Base-by-base conservation (phyloP, 1,140 invertebrate species). In the Protaetia brevitarsis region DNA sequence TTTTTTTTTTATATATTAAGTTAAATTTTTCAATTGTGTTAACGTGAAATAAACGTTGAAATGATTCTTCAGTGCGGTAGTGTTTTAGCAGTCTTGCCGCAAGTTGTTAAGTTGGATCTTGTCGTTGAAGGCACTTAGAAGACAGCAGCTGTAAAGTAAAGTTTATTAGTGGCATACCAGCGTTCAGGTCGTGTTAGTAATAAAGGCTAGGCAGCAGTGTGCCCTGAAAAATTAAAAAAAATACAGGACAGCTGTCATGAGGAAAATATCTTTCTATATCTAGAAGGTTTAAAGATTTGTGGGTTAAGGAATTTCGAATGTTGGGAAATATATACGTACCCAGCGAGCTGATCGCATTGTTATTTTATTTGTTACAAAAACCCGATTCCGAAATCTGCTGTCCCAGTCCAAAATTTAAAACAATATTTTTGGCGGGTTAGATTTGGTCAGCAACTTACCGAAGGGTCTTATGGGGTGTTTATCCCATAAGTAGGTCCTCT, bases 401-500 rank as follows among this genome's bases (percentile, higher is more conserved):
- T 67, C 65, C 63, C 61, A 51, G 21, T 27, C 28, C 57, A 69
- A 65, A 69, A 64, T 36, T 62, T 36, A 36, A 62, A 62, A 62
- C 19, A 62, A 60, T 31, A 29, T 34, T 37, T 27, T 41, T 45
- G 31, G 26, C 16, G 51, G 61, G 56, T 62, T 45, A 41, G 31
- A 57, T 36, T 66, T 60, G 58, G 63, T 59, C 30, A 31, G 68
- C 31, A 51, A 84, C 81, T 84, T 87, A 83, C 89, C 92, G 80
- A 92, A 90, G 78, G 93, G 90, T 82, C 92, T 89, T 79, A 92
- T 86, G 75, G 92, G 92, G 80, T 94, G 91, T 81, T 89, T 88
- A 77, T 89, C 88, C 92, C 92, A 94, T 71, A 94, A 84, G 82
- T 91, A 94, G 80, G 87, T 89, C 80, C 90, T 89, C 85, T 93